Percentiles rank a stretch among this genome's conserved stretches.
Conservation (phyloP, 2,797 vertebrate genomes). For the Macroramphosus scolopax region DNA sequence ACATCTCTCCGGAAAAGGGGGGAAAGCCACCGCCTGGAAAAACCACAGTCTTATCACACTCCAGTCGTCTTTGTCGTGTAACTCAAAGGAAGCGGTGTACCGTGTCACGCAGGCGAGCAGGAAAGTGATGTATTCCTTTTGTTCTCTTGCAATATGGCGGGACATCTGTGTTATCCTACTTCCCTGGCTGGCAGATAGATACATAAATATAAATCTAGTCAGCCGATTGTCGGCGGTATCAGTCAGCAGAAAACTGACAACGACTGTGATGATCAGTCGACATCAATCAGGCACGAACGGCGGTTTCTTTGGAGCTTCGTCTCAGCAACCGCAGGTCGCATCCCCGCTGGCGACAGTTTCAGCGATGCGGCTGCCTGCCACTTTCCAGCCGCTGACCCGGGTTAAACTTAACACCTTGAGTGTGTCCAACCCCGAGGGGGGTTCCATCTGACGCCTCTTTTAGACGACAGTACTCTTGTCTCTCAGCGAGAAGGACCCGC, state of each 20-base stretch:
- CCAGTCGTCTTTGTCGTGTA: conserved; percentile 46
- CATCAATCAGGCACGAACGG: too few species aligned
- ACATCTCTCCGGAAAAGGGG: conserved; percentile 51
- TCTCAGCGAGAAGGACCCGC: conserved; percentile 15
- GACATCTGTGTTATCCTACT: background rate
- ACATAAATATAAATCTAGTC: too few species aligned
- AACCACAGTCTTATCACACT: conserved; percentile 36
- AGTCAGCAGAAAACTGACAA: too few species aligned
- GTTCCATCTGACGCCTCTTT: conserved; percentile 17
- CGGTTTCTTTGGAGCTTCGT: background rate
- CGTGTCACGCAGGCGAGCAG: conserved; percentile 18
- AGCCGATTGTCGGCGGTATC: too few species aligned
- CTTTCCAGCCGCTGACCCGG: conserved; percentile 23
- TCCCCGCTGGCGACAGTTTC: conserved; percentile 21
- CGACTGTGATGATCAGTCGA: too few species aligned
- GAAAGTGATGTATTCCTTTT: conserved; percentile 13
- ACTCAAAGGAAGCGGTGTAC: conserved; percentile 27
- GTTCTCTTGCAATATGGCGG: background rate
- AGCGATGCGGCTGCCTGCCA: conserved; percentile 15
- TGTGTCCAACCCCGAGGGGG: conserved; percentile 16
- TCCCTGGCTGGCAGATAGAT: background rate
- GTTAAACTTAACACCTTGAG: conserved; percentile 28
- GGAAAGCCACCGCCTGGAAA: conserved; percentile 36
- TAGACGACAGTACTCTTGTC: too few species aligned
- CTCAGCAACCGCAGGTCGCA: conserved; percentile 5